phyloP scores from a whole-genome alignment of 2,113 vertebrate genomes.

The Montifringilla adamsi region DNA sequence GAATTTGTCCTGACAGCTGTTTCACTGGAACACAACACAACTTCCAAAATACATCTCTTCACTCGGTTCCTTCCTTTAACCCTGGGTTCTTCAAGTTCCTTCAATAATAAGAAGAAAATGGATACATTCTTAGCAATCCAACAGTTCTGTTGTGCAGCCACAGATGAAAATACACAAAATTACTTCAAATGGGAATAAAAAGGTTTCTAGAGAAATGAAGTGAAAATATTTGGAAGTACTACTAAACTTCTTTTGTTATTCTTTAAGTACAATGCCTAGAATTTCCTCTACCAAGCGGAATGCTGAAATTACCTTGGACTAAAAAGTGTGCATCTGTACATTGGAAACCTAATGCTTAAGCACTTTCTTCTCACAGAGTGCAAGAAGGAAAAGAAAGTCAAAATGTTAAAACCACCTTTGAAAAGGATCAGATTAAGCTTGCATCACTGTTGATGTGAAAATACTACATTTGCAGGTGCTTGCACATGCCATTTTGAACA shows the following conservation, averaged over 20 bases:
- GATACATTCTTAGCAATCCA: not conserved
- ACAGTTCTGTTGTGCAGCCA: not conserved
- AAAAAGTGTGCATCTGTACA: not conserved
- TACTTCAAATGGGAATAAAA: not conserved
- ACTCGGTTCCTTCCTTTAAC: not conserved
- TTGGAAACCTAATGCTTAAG: not conserved
- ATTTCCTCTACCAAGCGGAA: not conserved
- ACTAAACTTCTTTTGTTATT: not conserved
- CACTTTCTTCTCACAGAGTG: not conserved
- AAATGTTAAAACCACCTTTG: not conserved
- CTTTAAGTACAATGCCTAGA: not conserved
- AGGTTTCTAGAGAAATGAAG: not conserved
- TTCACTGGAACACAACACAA: not conserved
- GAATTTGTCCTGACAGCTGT: not conserved
- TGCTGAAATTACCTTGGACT: not conserved
- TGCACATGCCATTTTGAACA: not conserved
- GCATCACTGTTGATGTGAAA: not conserved
- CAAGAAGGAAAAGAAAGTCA: not conserved
- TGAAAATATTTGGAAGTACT: not conserved
- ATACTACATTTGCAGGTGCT: not conserved
- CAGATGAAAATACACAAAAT: not conserved
- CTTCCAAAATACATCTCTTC: not conserved
- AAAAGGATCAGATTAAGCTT: not conserved
- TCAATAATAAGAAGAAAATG: not conserved
- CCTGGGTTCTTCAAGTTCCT: not conserved